Evolutionary conservation across 2,113 vertebrate genomes (phyloP).

Genomic region (Uria aalge): DNA sequence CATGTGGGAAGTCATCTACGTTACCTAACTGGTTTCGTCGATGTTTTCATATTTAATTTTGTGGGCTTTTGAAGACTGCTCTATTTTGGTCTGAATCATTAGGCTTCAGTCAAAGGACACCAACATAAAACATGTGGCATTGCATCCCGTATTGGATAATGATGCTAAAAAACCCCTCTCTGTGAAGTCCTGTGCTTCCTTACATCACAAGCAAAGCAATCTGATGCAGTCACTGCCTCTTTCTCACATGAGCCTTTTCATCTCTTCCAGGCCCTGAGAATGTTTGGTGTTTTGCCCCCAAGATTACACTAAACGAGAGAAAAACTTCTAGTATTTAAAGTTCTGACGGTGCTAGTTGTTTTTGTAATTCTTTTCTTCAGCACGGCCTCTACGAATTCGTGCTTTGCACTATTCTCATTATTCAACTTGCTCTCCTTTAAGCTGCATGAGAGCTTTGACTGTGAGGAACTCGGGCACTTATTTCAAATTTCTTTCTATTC

Average conservation of each 20-base stretch:
- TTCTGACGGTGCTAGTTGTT: background rate
- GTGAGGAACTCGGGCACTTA: background rate
- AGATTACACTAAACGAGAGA: background rate
- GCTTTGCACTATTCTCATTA: background rate
- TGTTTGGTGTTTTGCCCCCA: background rate
- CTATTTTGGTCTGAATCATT: background rate
- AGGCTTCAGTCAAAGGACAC: background rate
- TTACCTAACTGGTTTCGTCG: background rate
- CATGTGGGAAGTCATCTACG: background rate
- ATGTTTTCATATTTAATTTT: background rate
- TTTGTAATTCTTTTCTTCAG: background rate
- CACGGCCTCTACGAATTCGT: rapidly evolving
- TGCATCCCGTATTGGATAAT: background rate
- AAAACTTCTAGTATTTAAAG: background rate
- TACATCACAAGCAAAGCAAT: background rate
- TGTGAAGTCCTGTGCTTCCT: background rate
- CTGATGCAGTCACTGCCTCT: background rate
- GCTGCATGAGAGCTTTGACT: background rate
- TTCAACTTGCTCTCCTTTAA: background rate
- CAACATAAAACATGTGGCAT: background rate
- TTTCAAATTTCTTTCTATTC: background rate
- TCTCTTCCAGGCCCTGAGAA: background rate
- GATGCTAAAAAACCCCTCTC: background rate
- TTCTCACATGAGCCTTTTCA: background rate
- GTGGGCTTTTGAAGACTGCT: background rate